These are phyloP conservation scores for Sanderia malayensis DNA, from an alignment of 30 jellyfish, hydroid and myxozoan genomes.

Conservation along the genomic window DNA sequence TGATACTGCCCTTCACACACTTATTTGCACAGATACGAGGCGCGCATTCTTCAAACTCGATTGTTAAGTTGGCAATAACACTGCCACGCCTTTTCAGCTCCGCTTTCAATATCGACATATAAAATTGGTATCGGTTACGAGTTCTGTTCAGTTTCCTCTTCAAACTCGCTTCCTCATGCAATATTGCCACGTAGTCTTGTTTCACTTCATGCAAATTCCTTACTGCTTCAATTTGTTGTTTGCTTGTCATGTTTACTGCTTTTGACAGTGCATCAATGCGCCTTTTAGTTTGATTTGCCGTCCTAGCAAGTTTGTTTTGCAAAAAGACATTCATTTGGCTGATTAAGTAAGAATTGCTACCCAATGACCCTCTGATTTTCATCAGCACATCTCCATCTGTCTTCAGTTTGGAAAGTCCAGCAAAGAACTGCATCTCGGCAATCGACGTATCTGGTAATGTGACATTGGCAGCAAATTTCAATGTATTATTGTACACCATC, in stretches of 20 bases:
- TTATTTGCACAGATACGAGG: constrained; percentile 50
- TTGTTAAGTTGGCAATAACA: constrained; percentile 28
- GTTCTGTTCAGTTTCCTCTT: constrained; percentile 10
- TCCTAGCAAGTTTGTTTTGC: constrained; percentile 3
- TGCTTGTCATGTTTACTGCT: constrained; percentile 14
- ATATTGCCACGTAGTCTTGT: background rate
- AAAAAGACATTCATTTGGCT: constrained; percentile 10
- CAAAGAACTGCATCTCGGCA: background rate
- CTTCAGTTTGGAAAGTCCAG: constrained; percentile 7
- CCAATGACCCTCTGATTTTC: constrained; percentile 10
- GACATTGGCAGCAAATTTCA: constrained; percentile 16
- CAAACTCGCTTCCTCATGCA: background rate
- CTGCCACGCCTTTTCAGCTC: constrained; percentile 14
- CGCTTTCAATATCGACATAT: background rate
- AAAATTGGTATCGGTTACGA: background rate
- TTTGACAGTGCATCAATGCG: constrained; percentile 6
- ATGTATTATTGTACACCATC: constrained; percentile 4
- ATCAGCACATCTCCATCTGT: constrained; percentile 30
- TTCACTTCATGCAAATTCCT: background rate
- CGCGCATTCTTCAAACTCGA: constrained; percentile 36
- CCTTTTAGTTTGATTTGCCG: constrained; percentile 6
- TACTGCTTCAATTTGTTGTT: background rate
- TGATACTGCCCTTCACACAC: constrained; percentile 53
- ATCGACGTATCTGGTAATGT: constrained; percentile 31
- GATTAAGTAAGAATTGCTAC: background rate